Evolutionary conservation across 2,888 invertebrate genomes (phyloP).

Genomic region (Dolomedes plantarius): DNA sequence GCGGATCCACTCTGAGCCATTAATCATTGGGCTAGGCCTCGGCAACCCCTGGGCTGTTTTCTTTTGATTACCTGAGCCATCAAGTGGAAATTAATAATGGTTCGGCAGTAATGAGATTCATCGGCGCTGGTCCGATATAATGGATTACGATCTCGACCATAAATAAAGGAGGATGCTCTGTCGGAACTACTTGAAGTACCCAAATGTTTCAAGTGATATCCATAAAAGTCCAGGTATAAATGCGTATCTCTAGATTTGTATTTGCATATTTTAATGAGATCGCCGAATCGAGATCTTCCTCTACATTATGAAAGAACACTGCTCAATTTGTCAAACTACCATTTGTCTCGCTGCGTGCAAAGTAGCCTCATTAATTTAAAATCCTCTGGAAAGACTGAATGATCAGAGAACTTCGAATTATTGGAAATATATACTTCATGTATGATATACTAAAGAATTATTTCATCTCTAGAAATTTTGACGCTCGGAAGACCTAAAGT

Average conservation of each 20-base stretch:
- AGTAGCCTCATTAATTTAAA: no score
- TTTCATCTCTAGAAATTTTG: no score
- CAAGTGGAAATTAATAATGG: constrained; percentile 47
- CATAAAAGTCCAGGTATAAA: background rate
- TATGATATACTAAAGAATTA: no score
- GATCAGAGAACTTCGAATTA: no score
- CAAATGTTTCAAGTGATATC: background rate
- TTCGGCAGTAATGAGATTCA: constrained; percentile 43
- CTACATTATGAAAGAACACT: background rate
- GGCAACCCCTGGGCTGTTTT: constrained; percentile 37
- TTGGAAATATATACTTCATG: no score
- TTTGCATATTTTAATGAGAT: constrained; percentile 2
- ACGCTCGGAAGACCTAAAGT: no score
- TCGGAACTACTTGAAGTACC: background rate
- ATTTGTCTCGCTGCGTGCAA: no score
- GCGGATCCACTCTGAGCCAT: constrained; percentile 23
- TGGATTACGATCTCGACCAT: background rate
- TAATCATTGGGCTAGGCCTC: constrained; percentile 33
- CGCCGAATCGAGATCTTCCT: background rate
- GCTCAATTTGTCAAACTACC: background rate
- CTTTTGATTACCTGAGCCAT: constrained; percentile 50
- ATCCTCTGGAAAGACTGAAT: no score
- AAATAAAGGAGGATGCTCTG: background rate
- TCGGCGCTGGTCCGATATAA: background rate
- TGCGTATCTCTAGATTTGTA: background rate